Evolutionary conservation across 2,113 vertebrate genomes (phyloP), one percentile per base, ranked within the genome.

Genomic region (Eretmochelys imbricata): DNA sequence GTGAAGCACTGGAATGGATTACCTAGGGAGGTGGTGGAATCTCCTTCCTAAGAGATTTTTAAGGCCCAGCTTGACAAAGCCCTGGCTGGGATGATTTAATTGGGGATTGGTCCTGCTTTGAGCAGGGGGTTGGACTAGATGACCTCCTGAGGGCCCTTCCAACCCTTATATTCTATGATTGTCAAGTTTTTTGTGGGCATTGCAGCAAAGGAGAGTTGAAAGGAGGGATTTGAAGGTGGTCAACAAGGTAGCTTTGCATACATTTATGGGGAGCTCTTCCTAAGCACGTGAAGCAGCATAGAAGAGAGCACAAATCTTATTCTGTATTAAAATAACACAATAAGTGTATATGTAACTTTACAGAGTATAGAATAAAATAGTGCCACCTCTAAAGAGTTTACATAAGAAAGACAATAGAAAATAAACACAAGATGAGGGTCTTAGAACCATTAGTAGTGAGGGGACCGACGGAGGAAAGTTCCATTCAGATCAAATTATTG

Each of bases 251-350:
- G 48, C 5, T 78, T 84, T 50, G 38, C 0, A 80, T 46, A 57
- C 27, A 2, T 1, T n/a, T 87, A 2, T 79, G 35, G 31, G 89
- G 27, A 82, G 10, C 3, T 87, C 46, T 10, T 78, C 84, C 80
- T 11, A 49, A 75, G 3, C 5, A 88, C 81, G 5, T 0, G 2
- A 46, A 78, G 42, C 72, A 13, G 27, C 62, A 10, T n/a, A 72
- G 27, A 75, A 9, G 94, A 88, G 92, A 8, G 14, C 5, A 54
- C 0, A 0, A 2, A 46, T 92, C 49, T 17, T 38, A 31, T 54
- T 62, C 38, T 9, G 3, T 0, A 1, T 5, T 50, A 38, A 50
- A 89, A 89, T 13, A 86, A 1, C 9, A 55, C 35, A 5, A 46
- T 42, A 78, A 27, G 19, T 72, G 17, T 16, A 27, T 76, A 46